phyloP scores from a whole-genome alignment of 2,113 vertebrate species.

The Ondatra zibethicus region DNA sequence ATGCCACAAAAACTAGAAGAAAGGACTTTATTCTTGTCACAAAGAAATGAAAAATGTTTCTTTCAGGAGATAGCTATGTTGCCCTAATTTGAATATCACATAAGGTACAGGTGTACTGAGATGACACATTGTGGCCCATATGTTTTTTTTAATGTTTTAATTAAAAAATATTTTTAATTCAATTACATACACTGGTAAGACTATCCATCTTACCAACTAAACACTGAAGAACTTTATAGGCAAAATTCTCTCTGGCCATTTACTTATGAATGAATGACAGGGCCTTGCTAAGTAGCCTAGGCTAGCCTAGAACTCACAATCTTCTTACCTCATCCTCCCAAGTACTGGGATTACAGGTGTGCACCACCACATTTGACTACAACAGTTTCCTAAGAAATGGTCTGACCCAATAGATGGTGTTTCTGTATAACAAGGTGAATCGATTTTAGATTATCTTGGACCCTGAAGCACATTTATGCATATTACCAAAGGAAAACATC shows the following conservation, averaged over 20 bases:
- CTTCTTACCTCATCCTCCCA: neutral
- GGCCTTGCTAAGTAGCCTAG: neutral
- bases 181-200: conserved; percentile 21
- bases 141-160: neutral
- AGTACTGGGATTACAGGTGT: neutral
- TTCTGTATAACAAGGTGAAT: conserved; percentile 19
- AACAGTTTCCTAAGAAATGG: conserved; percentile 61
- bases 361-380: neutral
- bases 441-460: neutral
- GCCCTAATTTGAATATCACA: neutral
- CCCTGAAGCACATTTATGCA: conserved; percentile 17
- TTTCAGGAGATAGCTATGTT: neutral
- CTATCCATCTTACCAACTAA: conserved; percentile 50
- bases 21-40: neutral
- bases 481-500: conserved; percentile 50
- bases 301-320: neutral
- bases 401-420: conserved; percentile 12
- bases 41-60: neutral
- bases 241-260: neutral
- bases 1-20: neutral
- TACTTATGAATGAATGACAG: neutral
- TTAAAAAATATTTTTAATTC: neutral
- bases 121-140: neutral
- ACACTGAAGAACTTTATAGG: conserved; percentile 36
- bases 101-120: neutral